These are phyloP conservation scores for Suncus etruscus DNA, from an alignment of 2,113 vertebrate species.

Conservation along the genomic window DNA sequence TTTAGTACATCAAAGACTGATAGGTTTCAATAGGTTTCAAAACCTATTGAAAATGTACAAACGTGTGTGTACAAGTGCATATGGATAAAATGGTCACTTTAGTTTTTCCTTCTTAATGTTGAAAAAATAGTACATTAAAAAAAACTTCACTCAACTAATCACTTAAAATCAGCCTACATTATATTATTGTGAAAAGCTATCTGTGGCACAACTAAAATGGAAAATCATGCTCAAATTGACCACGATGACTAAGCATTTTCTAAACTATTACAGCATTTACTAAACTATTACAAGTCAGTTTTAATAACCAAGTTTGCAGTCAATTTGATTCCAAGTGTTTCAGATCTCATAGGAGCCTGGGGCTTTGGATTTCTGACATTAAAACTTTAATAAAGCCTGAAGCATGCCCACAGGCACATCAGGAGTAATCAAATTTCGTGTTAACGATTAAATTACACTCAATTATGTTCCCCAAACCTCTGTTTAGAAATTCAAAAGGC, in stretches of 20 bases:
- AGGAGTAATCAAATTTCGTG: conserved; percentile 54
- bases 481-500: conserved; percentile 42
- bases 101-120: not conserved
- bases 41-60: not conserved
- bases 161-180: not conserved
- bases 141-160: not conserved
- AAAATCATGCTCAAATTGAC: not conserved
- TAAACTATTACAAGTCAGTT: not conserved
- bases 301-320: not conserved
- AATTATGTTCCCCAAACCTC: conserved; percentile 49
- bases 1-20: too few relatives aligned
- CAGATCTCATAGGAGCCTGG: not conserved
- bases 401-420: conserved; percentile 33
- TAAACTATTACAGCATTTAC: not conserved
- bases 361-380: conserved; percentile 61
- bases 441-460: conserved; percentile 59
- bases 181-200: not conserved
- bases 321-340: conserved; percentile 32
- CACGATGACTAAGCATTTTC: not conserved
- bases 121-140: not conserved
- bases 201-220: not conserved
- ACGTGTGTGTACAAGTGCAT: not conserved
- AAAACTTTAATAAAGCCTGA: not conserved
- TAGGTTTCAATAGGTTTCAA: not conserved
- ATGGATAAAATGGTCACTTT: not conserved